A percentile compares a stretch with the other conserved stretches of the same genome.
Conservation (phyloP, 2,797 vertebrate genomes). For the Coendou prehensilis region DNA sequence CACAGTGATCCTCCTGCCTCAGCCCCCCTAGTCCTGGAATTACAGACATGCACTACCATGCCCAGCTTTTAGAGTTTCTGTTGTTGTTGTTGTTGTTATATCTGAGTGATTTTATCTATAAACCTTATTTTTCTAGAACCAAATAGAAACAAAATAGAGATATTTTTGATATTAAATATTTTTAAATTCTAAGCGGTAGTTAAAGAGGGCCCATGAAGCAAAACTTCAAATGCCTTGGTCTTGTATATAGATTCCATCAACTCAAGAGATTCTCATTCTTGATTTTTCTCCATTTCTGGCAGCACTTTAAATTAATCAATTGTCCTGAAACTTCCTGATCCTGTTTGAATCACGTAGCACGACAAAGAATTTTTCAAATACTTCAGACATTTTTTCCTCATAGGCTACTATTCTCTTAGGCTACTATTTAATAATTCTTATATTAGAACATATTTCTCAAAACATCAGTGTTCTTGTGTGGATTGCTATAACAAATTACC, state of each 20-base stretch:
- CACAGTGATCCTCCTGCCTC: no score
- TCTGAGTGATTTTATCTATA: neutral
- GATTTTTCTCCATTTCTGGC: neutral
- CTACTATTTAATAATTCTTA: neutral
- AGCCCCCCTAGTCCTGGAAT: no score
- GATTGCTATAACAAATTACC: neutral
- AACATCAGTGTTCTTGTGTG: neutral
- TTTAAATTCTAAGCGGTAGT: neutral
- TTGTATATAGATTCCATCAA: neutral
- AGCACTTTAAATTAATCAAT: neutral
- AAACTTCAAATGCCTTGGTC: neutral
- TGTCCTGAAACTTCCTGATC: neutral
- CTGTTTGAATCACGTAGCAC: neutral
- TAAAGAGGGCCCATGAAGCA: neutral
- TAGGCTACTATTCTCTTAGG: neutral
- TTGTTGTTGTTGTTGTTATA: neutral
- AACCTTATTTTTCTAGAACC: neutral
- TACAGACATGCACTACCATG: no score
- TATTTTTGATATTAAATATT: neutral
- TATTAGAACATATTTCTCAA: neutral
- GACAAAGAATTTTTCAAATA: constrained; percentile 19
- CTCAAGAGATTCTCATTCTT: neutral
- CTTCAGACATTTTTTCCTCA: neutral
- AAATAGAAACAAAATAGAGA: constrained; percentile 7
- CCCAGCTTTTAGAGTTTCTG: no score